A percentile compares a stretch with the other conserved stretches of the same genome.
Conservation (phyloP, 2,797 vertebrate species). For the Hypotaenidia philippensis region DNA sequence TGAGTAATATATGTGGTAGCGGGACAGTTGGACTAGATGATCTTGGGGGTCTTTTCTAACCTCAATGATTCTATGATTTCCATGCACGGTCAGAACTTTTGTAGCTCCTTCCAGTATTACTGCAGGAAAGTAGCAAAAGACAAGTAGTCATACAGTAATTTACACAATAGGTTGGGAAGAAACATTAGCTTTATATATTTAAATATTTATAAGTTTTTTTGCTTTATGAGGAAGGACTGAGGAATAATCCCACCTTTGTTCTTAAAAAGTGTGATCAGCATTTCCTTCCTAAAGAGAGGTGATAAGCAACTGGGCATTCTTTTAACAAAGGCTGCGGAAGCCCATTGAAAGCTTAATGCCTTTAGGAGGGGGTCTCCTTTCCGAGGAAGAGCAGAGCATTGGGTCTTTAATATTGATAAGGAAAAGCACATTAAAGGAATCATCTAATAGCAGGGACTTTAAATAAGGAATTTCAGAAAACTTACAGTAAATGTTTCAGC, state of each 20-base stretch:
- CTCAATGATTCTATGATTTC: not conserved
- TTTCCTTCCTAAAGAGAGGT: constrained; percentile 50
- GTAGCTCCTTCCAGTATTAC: not conserved
- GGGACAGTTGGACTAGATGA: no score
- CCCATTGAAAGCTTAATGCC: constrained; percentile 31
- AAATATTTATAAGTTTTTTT: constrained; percentile 58
- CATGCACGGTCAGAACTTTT: not conserved
- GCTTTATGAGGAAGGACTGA: constrained; percentile 30
- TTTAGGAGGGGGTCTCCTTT: constrained; percentile 25
- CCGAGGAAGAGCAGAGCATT: constrained; percentile 15
- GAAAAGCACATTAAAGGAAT: constrained; percentile 30
- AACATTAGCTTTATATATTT: constrained; percentile 38
- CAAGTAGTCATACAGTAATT: not conserved
- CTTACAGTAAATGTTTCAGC: constrained; percentile 36
- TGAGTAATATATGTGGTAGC: no score
- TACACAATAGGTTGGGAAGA: not conserved
- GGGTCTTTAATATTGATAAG: constrained; percentile 53
- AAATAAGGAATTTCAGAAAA: constrained; percentile 51
- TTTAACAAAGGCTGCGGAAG: constrained; percentile 38
- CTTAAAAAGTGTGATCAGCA: constrained; percentile 61
- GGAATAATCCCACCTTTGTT: constrained; percentile 60
- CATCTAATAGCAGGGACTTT: not conserved
- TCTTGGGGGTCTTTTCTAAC: no score
- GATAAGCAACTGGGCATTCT: constrained; percentile 57
- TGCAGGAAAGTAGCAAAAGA: constrained; percentile 1